Evolutionary conservation across 2,797 vertebrate genomes (phyloP).

Genomic region (Falco concolor): DNA sequence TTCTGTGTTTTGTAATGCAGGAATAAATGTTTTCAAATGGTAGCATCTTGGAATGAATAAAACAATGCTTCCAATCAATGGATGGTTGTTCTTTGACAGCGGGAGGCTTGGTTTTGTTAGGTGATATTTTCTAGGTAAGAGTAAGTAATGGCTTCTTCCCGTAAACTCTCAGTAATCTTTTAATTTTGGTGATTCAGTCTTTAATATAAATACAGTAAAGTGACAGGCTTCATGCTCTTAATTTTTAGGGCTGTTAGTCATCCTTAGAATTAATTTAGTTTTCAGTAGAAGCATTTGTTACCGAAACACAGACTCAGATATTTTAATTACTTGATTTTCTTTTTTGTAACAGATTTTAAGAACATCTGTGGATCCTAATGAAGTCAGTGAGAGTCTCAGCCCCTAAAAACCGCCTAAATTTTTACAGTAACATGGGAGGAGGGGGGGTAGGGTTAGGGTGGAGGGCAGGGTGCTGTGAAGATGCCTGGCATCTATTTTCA

Average conservation of each 20-base stretch:
- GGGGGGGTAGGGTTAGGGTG: neutral
- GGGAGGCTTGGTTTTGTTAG: neutral
- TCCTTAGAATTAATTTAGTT: conserved; percentile 22
- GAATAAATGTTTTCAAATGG: neutral
- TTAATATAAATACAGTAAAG: neutral
- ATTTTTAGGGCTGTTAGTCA: conserved; percentile 24
- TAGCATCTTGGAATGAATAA: neutral
- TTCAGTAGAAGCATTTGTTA: neutral
- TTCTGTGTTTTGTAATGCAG: neutral
- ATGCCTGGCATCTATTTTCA: conserved; percentile 19
- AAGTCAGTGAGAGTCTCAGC: conserved; percentile 3
- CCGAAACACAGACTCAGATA: neutral
- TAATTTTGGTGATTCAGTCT: conserved; percentile 30
- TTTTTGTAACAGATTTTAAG: conserved; percentile 5
- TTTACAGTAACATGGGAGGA: conserved; percentile 3
- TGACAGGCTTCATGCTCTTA: neutral
- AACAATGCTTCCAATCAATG: neutral
- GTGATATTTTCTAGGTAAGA: neutral
- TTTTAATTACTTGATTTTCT: conserved; percentile 30
- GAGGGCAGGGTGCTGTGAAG: conserved; percentile 5
- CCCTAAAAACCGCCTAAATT: neutral
- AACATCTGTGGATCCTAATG: neutral
- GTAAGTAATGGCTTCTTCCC: conserved; percentile 7
- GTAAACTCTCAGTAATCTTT: conserved; percentile 8
- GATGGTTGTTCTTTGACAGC: neutral